Percentiles rank a stretch among this genome's conserved stretches.
Conservation (phyloP, 2,888 invertebrate species). For the Herminia tarsipennalis region DNA sequence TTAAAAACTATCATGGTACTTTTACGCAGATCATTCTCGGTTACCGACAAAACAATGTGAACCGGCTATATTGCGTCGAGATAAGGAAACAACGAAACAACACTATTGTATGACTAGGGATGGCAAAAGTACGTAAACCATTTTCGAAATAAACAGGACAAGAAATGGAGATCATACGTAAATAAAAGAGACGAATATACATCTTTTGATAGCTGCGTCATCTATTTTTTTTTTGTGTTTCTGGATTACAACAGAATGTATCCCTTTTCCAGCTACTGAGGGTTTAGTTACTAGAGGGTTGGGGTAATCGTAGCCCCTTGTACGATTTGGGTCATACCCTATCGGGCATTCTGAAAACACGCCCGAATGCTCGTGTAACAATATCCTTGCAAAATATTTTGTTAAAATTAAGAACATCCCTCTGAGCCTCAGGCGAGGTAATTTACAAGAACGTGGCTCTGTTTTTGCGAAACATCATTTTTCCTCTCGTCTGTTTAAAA, state of each 20-base stretch:
- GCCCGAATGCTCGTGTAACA: slow-evolving; percentile 6
- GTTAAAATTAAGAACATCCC: slow-evolving; percentile 32
- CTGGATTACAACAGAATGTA: too few relatives aligned
- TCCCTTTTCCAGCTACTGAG: too few relatives aligned
- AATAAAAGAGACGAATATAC: too few relatives aligned
- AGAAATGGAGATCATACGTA: too few relatives aligned
- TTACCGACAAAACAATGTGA: slow-evolving; percentile 45
- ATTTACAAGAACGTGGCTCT: slow-evolving; percentile 33
- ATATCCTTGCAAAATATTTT: slow-evolving; percentile 28
- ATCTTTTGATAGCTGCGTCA: too few relatives aligned
- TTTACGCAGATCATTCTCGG: slow-evolving; percentile 26
- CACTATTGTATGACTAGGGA: slow-evolving; percentile 46
- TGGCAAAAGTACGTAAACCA: slow-evolving; percentile 19
- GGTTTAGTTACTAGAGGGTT: too few relatives aligned
- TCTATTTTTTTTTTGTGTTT: too few relatives aligned
- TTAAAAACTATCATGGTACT: slow-evolving; percentile 16
- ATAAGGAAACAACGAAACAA: slow-evolving; percentile 51
- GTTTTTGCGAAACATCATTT: slow-evolving; percentile 22
- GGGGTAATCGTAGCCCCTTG: too few relatives aligned
- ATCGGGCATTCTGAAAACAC: not conserved
- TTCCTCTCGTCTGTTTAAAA: slow-evolving; percentile 9
- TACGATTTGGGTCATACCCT: too few relatives aligned
- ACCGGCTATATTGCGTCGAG: slow-evolving; percentile 39
- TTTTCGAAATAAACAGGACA: too few relatives aligned
- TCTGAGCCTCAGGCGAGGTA: slow-evolving; percentile 22